These are phyloP conservation scores for Esperia sulphurella DNA, from an alignment of 2,888 invertebrate genomes.

Conservation along the genomic window DNA sequence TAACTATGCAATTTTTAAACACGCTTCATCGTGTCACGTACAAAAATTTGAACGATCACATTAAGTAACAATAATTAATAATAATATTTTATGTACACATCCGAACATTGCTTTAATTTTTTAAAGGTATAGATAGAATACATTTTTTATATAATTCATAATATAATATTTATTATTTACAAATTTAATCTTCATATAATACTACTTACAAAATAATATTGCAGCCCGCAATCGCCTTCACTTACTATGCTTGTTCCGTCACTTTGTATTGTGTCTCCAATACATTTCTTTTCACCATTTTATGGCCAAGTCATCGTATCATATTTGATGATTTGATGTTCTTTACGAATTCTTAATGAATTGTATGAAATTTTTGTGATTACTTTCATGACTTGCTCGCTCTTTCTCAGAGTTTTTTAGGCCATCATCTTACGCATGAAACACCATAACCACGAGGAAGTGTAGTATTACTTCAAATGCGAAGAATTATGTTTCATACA, in stretches of 20 bases:
- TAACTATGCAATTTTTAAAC: constrained; percentile 22
- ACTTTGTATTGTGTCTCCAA: not conserved
- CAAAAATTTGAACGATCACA: constrained; percentile 62
- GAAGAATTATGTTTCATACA: not conserved
- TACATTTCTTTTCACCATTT: no score
- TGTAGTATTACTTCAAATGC: no score
- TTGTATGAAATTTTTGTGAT: not conserved
- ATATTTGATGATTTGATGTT: no score
- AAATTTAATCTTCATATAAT: constrained; percentile 41
- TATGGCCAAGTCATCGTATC: no score
- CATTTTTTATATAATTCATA: constrained; percentile 24
- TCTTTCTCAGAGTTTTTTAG: constrained; percentile 1
- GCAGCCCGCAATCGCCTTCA: constrained; percentile 65
- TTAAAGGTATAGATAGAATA: constrained; percentile 39
- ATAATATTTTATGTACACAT: constrained; percentile 64
- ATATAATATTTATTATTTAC: constrained; percentile 49
- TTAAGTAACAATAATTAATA: constrained; percentile 66
- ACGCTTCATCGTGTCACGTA: constrained; percentile 44
- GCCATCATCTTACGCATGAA: not conserved
- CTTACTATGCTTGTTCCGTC: constrained; percentile 19
- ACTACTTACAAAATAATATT: constrained; percentile 74
- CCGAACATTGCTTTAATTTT: constrained; percentile 64
- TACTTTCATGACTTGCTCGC: not conserved
- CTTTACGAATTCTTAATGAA: no score
- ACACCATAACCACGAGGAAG: no score